Percentiles rank a stretch among this genome's conserved stretches.
These are phyloP conservation scores for Pachyramphus minor DNA, from an alignment of 2,113 vertebrate species.

Conservation along the genomic window DNA sequence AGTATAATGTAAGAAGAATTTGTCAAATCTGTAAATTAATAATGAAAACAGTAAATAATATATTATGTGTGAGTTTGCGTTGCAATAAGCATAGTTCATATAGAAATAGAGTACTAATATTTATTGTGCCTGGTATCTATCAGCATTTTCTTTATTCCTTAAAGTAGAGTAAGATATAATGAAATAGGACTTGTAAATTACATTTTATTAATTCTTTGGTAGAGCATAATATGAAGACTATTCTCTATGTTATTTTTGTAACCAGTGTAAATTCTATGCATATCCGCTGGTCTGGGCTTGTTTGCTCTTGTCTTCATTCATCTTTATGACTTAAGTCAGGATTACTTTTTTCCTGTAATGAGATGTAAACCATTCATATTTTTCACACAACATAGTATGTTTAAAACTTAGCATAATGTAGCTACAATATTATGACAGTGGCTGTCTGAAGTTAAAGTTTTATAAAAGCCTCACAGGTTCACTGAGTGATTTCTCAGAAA, in stretches of 20 bases:
- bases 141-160: not conserved
- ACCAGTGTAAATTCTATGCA: not conserved
- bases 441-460: slow-evolving; percentile 35
- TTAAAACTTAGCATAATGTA: slow-evolving; percentile 26
- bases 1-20: not conserved
- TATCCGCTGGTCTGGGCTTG: not conserved
- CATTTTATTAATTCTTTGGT: not conserved
- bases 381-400: not conserved
- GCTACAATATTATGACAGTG: slow-evolving; percentile 50
- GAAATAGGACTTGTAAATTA: not conserved
- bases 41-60: not conserved
- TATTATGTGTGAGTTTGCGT: not conserved
- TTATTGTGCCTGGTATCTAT: not conserved
- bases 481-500: not conserved
- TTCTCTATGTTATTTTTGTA: not conserved
- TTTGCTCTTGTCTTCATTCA: not conserved
- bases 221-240: not conserved
- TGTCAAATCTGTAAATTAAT: not conserved
- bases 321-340: not conserved
- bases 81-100: not conserved
- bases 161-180: not conserved
- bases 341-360: not conserved
- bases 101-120: not conserved
- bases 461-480: not conserved
- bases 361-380: slow-evolving; percentile 31